Conservation (phyloP, 1,140 invertebrate genomes). For the Leguminivora glycinivorella region DNA sequence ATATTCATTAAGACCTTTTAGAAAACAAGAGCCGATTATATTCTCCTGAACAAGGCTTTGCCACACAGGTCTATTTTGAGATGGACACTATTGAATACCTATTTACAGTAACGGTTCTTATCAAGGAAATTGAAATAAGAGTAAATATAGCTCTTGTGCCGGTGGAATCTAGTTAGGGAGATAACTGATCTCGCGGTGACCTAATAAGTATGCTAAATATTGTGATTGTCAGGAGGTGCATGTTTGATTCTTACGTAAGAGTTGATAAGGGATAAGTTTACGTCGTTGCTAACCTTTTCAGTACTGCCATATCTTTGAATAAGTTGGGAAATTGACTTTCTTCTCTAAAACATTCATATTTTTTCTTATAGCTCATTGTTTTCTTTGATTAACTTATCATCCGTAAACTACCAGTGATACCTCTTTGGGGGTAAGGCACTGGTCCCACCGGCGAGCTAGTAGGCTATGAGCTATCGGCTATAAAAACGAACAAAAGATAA, state of each 20-base stretch:
- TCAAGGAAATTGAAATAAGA: slow-evolving; percentile 11
- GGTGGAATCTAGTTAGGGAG: not conserved
- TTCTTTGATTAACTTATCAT: too few relatives aligned
- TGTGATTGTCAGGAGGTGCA: not conserved
- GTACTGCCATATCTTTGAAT: too few relatives aligned
- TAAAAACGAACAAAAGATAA: too few relatives aligned
- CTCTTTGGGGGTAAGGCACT: too few relatives aligned
- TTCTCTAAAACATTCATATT: too few relatives aligned
- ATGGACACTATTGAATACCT: not conserved
- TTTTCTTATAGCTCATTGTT: too few relatives aligned
- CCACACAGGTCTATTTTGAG: slow-evolving; percentile 8
- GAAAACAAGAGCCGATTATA: not conserved
- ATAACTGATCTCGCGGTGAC: not conserved
- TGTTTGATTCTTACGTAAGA: not conserved
- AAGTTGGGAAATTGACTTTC: too few relatives aligned
- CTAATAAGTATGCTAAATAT: not conserved
- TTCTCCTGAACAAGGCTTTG: not conserved
- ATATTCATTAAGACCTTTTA: not conserved
- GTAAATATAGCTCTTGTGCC: slow-evolving; percentile 1
- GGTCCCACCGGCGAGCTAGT: too few relatives aligned
- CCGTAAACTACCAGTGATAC: too few relatives aligned
- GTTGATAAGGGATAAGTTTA: not conserved
- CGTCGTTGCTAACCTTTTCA: too few relatives aligned
- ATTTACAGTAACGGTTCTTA: not conserved
- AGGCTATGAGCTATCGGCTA: too few relatives aligned